Base-by-base conservation (phyloP, 2,888 invertebrate genomes). In the Macrophya alboannulata region DNA sequence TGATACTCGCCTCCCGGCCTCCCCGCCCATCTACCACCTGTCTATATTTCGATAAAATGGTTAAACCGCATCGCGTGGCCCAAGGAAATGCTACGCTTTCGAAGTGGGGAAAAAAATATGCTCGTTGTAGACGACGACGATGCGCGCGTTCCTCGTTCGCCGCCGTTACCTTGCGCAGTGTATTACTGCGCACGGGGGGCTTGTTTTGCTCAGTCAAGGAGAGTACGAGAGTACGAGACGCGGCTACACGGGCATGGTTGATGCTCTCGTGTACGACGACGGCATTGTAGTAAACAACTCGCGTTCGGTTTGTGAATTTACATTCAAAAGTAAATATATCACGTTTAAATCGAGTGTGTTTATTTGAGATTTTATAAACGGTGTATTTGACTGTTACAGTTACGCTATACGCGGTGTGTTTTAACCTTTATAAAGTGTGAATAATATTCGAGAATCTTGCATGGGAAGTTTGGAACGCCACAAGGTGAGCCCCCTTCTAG, bases 251-350 rank as follows among this genome's bases (percentile, higher is more conserved):
- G 71, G 65, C 83, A 71, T 81, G 71, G 83, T 83, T 83, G 68
- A 83, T 83, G 83, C 83, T 83, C 68, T 71, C 71, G 83, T 62
- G 81, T 51, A 45, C 45, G 77, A 51, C 31, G n/a, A 31, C 68
- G 48, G 92, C 91, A 92, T 92, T 92, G 92, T 93, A 92, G 93
- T 93, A 93, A 93, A 93, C 93, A 93, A 93, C 90, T 93, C 91
- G 92, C 91, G 91, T 90, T 91, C 91, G 90, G 90, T 89, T 89
- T 90, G 91, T 90, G 90, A 62, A 62, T 59, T 21, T 40, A 40
- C 43, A 9, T 37, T 55, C 8, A 51, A 77, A 55, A 51, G 8
- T 51, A 15, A 17, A 45, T 62, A 12, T 25, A 25, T 62, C 10
- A 62, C 9, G 62, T 62, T 62, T 37, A 55, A 79, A 37, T 79